These are phyloP conservation scores for Bucco capensis DNA, from an alignment of 2,113 vertebrate genomes.

Conservation along the genomic window DNA sequence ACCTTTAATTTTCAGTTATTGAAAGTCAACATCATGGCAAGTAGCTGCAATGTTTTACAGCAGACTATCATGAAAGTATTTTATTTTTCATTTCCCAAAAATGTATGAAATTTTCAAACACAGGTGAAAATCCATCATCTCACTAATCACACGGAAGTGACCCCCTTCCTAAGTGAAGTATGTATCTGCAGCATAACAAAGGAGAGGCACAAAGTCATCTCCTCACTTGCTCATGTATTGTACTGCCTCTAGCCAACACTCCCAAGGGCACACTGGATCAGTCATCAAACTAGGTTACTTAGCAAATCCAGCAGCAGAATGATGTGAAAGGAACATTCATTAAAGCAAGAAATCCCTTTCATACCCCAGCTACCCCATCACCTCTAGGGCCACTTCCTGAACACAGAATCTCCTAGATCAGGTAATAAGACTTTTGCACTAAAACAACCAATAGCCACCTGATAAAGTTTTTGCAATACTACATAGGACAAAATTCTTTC, in stretches of 20 bases:
- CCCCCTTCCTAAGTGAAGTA: not conserved
- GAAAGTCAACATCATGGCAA: conserved; percentile 66
- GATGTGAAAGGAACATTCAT: not conserved
- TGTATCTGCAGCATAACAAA: conserved; percentile 1
- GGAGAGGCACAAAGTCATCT: not conserved
- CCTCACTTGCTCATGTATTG: not conserved
- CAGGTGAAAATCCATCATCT: conserved; percentile 26
- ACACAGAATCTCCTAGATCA: not conserved
- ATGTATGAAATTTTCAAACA: conserved; percentile 41
- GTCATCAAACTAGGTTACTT: not conserved
- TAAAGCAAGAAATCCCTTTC: not conserved
- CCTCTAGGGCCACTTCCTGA: not conserved
- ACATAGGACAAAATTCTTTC: not conserved
- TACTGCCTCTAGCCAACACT: not conserved
- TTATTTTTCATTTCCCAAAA: conserved; percentile 65
- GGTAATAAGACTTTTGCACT: not conserved
- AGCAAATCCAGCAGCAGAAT: not conserved
- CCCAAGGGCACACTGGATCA: not conserved
- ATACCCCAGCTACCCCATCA: not conserved
- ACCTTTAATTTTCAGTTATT: conserved; percentile 71
- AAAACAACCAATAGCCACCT: not conserved
- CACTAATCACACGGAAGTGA: conserved; percentile 2
- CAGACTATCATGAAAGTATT: conserved; percentile 35
- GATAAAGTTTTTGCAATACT: not conserved
- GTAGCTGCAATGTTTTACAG: conserved; percentile 61